A percentile compares a stretch with the other conserved stretches of the same genome.
Conservation (phyloP, 2,797 vertebrate species). For the Sorex maritimensis region DNA sequence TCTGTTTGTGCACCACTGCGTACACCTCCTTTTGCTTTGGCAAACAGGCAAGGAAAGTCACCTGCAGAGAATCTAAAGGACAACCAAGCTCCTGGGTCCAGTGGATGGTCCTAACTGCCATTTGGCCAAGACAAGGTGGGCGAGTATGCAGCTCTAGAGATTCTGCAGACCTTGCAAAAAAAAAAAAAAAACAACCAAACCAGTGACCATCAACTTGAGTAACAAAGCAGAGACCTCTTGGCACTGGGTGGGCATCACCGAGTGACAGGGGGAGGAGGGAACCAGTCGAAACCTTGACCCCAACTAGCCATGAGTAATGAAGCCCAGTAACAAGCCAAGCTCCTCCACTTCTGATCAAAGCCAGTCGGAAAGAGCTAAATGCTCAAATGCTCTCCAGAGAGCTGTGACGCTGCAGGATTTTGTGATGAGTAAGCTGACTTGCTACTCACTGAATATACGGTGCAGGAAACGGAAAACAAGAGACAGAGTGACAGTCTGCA, state of each 20-base stretch:
- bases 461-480: background rate
- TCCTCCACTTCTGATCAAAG: slow-evolving; percentile 31
- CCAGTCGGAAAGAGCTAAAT: background rate
- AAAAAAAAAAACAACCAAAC: background rate
- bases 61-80: background rate
- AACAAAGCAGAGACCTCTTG: background rate
- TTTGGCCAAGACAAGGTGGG: too few species aligned
- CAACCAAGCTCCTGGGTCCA: background rate
- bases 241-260: background rate
- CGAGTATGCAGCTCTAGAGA: background rate
- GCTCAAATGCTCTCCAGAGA: background rate
- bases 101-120: background rate
- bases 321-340: background rate
- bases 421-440: slow-evolving; percentile 28
- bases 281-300: background rate
- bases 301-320: background rate
- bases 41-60: background rate
- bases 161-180: background rate
- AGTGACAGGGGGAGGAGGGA: background rate
- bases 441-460: slow-evolving; percentile 41
- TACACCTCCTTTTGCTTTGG: background rate
- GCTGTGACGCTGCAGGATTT: background rate
- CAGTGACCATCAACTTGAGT: background rate
- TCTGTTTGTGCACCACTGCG: background rate
- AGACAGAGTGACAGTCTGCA: background rate